Evolutionary conservation across 2,888 invertebrate genomes (phyloP), one percentile per base, ranked within the genome.

Genomic region (Hyles lineata): DNA sequence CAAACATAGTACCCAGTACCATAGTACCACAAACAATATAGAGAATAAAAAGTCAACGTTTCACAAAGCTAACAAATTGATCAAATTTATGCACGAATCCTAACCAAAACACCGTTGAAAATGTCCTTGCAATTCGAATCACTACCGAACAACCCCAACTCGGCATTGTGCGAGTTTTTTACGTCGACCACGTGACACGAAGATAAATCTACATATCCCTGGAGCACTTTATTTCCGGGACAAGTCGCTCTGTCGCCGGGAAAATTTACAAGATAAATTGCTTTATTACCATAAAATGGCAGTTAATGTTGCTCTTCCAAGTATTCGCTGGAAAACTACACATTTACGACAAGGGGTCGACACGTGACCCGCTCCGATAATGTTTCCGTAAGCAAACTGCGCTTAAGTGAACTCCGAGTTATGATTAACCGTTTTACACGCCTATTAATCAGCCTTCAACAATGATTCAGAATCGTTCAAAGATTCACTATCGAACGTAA

Each of bases 221-320:
- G 80, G 85, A 91, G 90, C 87, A 90, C 84, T 86, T 86, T 89
- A 85, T 85, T 90, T 94, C 94, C 94, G 89, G 92, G 81, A 94
- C 94, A 94, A 94, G 93, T 89, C 87, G 90, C 88, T 94, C 93
- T 94, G 94, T 94, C 93, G 92, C 88, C 81, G 86, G 82, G 84
- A 86, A 90, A 90, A 90, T 89, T 91, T 91, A 89, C 87, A 86
- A 85, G 86, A 85, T 83, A 87, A 90, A 90, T 89, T 86, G 85
- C 81, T 78, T 73, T 75, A 94, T 94, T 94, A 90, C 85, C 94
- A 94, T 94, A 94, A 93, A 93, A 92, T 84, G 81, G 91, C 89
- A 86, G 87, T 94, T 93, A 88, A 86, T 89, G 71, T 61, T 74
- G 63, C 67, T 61, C 52, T 69, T 59, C 73, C 67, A 55, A 63